A percentile compares a stretch with the other conserved stretches of the same genome.
phyloP scores from a whole-genome alignment of 1,140 invertebrate species.

The Euwallacea fornicatus region DNA sequence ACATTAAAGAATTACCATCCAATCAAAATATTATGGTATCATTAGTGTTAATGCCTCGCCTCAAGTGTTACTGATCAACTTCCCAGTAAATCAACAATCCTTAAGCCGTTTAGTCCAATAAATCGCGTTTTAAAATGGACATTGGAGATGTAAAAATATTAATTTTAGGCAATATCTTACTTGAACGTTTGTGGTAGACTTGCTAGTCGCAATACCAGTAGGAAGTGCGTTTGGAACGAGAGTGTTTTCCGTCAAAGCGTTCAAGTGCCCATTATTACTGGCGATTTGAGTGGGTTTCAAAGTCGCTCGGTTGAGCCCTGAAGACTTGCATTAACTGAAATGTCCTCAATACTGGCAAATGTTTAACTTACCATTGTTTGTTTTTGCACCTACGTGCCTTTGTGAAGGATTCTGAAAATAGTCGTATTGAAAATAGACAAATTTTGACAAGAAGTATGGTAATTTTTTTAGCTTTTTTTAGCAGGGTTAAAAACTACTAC shows the following conservation, averaged over 20 bases:
- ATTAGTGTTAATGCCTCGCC: too few species aligned
- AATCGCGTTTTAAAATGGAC: too few species aligned
- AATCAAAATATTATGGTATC: too few species aligned
- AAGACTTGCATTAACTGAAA: too few species aligned
- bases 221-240: slow-evolving; percentile 24
- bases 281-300: slow-evolving; percentile 23
- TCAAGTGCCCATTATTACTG: slow-evolving; percentile 39
- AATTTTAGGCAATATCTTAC: slow-evolving; percentile 17
- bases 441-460: background rate
- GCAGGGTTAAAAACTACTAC: background rate
- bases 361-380: slow-evolving; percentile 40
- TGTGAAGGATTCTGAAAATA: slow-evolving; percentile 44
- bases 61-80: too few species aligned
- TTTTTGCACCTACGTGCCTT: slow-evolving; percentile 41
- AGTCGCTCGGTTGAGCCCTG: slow-evolving; percentile 35
- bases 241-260: slow-evolving; percentile 11
- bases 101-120: too few species aligned
- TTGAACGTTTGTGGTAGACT: slow-evolving; percentile 25
- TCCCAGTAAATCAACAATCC: too few species aligned
- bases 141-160: background rate
- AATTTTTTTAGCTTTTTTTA: background rate
- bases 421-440: too few species aligned
- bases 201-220: slow-evolving; percentile 37
- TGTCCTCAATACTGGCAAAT: too few species aligned
- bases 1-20: too few species aligned